phyloP scores from a whole-genome alignment of 1,140 invertebrate genomes.

The Heterodera schachtii region DNA sequence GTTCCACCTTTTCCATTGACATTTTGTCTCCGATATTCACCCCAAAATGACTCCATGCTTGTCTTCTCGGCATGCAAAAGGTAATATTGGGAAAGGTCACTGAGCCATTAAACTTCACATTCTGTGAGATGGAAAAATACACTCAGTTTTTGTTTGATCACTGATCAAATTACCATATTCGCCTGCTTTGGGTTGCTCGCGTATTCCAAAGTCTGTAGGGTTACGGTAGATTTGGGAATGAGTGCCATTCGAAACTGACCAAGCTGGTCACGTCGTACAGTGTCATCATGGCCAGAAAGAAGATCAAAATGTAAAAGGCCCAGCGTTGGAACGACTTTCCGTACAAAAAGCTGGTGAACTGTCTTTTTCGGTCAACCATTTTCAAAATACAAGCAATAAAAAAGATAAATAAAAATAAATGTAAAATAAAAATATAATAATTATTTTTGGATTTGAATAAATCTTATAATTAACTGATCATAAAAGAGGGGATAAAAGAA shows the following conservation, averaged over 20 bases:
- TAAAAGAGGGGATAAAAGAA: too few species aligned
- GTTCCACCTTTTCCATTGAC: not conserved
- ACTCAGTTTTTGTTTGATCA: not conserved
- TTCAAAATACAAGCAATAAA: not conserved
- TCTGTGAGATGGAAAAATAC: not conserved
- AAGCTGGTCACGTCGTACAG: constrained; percentile 2
- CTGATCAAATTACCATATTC: constrained; percentile 25
- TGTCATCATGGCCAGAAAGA: constrained; percentile 42
- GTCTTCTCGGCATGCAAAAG: constrained; percentile 45
- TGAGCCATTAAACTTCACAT: constrained; percentile 40
- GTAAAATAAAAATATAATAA: too few species aligned
- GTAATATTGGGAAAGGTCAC: constrained; percentile 43
- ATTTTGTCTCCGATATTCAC: constrained; percentile 9
- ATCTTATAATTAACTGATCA: too few species aligned
- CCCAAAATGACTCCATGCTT: constrained; percentile 49
- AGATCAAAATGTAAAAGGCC: constrained; percentile 41
- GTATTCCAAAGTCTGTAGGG: constrained; percentile 30
- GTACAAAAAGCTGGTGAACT: constrained; percentile 26
- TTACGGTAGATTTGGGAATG: not conserved
- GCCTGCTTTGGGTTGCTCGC: constrained; percentile 35
- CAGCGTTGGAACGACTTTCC: constrained; percentile 36
- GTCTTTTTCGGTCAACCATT: constrained; percentile 17
- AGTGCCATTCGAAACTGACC: not conserved
- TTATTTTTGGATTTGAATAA: not conserved
- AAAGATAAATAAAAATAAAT: too few species aligned